These are phyloP conservation scores for Oenanthe melanoleuca DNA, from an alignment of 2,113 vertebrate genomes.

Conservation along the genomic window DNA sequence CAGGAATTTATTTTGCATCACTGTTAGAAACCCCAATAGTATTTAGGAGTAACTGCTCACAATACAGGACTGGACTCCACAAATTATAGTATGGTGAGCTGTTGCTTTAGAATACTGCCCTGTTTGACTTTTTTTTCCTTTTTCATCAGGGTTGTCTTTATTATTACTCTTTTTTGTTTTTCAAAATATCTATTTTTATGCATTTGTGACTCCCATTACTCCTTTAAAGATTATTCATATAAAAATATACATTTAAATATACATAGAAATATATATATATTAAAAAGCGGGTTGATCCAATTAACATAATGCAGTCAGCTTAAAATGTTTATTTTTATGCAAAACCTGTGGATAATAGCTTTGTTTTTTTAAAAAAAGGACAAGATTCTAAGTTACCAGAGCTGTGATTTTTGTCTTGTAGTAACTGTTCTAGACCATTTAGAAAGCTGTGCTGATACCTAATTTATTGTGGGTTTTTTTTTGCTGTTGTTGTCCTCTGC, in stretches of 20 bases:
- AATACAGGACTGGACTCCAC: conserved; percentile 7
- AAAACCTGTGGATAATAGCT: conserved; percentile 22
- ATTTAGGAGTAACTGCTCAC: conserved; percentile 13
- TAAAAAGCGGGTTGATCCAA: background rate
- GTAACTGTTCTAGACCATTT: conserved; percentile 24
- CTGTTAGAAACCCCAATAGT: background rate
- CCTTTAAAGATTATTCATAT: conserved; percentile 37
- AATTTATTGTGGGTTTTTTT: too few species aligned
- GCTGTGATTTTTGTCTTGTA: conserved; percentile 20
- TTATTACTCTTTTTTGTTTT: background rate
- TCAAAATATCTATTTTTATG: conserved; percentile 67
- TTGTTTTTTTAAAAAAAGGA: background rate
- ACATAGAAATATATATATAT: conserved; percentile 19
- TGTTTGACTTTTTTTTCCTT: background rate
- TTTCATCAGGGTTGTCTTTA: background rate
- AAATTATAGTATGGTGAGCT: background rate
- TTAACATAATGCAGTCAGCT: conserved; percentile 11
- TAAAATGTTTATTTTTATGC: conserved; percentile 63
- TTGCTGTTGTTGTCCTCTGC: conserved; percentile 32
- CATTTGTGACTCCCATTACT: conserved; percentile 53
- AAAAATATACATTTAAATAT: conserved; percentile 46
- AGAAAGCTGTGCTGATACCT: conserved; percentile 45
- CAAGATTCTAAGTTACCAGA: conserved; percentile 19
- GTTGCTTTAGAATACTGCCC: conserved; percentile 17
- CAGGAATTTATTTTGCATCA: background rate